A percentile compares a stretch with the other conserved stretches of the same genome.
Conservation (phyloP, 2,113 vertebrate genomes). For the Heliornis fulica region DNA sequence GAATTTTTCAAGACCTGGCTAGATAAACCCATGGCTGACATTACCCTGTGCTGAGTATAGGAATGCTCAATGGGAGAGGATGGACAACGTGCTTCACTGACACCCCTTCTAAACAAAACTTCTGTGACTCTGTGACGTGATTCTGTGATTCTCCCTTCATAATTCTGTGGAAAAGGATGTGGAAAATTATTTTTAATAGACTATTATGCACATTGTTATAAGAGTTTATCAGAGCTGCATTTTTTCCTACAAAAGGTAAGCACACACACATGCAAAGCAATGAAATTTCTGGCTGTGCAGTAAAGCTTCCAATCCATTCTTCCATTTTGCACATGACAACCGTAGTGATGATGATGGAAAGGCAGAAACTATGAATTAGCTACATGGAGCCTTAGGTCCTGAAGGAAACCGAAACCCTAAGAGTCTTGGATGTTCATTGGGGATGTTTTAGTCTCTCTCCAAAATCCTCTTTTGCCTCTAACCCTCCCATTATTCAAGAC, state of each 20-base stretch:
- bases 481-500: neutral
- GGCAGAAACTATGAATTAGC: neutral
- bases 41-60: neutral
- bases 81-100: accelerated
- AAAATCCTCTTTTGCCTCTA: neutral
- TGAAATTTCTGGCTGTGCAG: neutral
- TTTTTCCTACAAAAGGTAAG: neutral
- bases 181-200: neutral
- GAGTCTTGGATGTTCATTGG: neutral
- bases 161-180: neutral
- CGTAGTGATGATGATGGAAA: neutral
- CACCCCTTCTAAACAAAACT: neutral
- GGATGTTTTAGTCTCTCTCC: neutral
- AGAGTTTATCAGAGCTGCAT: neutral
- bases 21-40: neutral
- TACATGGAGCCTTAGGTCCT: neutral
- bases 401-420: neutral
- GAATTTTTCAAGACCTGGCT: neutral
- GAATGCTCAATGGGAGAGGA: neutral
- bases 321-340: neutral
- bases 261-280: neutral
- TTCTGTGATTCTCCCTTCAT: neutral
- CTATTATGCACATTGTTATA: neutral
- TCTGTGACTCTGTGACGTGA: neutral
- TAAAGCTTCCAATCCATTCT: neutral